Conservation (phyloP, 2,797 vertebrate genomes). For the Falco biarmicus region DNA sequence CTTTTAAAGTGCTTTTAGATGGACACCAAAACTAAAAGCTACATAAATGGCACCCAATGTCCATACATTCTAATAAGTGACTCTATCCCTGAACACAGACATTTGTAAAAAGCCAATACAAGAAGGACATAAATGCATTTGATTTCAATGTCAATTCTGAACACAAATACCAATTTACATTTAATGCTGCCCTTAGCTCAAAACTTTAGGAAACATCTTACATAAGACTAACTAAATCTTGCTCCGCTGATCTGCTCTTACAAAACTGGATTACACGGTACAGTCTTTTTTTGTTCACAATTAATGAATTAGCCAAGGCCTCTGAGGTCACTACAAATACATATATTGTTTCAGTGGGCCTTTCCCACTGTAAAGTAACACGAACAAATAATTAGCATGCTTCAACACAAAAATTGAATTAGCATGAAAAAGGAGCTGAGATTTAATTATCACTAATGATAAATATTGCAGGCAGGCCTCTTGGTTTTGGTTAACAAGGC, state of each 20-base stretch:
- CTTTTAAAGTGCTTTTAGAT: background rate
- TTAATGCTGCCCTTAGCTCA: background rate
- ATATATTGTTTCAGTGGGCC: background rate
- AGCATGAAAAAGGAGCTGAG: background rate
- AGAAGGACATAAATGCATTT: background rate
- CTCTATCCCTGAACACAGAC: background rate
- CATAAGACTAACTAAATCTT: background rate
- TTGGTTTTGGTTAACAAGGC: background rate
- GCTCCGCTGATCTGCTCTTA: background rate
- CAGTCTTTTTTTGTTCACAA: background rate
- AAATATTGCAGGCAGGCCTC: background rate
- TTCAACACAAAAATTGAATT: background rate
- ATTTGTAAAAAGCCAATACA: background rate
- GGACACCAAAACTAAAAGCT: background rate
- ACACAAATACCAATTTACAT: background rate
- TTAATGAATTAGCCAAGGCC: background rate
- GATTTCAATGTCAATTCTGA: background rate
- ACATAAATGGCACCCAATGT: background rate
- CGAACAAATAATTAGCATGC: background rate
- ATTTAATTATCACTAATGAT: background rate
- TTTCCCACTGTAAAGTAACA: background rate
- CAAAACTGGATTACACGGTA: background rate
- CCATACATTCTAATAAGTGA: background rate
- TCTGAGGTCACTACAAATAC: background rate
- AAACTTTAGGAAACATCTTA: background rate